Conservation (phyloP, 1,140 invertebrate species). For the Notospermus geniculatus region DNA sequence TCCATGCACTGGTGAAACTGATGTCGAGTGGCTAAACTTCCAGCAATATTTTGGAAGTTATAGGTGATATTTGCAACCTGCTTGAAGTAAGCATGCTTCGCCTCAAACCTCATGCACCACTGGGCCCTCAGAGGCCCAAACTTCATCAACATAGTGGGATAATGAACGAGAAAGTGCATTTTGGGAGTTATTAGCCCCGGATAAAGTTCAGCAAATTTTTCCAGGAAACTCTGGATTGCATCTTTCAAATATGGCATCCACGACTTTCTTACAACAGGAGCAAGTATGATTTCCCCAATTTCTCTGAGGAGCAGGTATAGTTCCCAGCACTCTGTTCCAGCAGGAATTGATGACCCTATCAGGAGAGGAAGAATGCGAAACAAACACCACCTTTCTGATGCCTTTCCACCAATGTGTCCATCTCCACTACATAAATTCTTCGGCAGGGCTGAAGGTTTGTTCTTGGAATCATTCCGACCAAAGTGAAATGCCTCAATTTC, state of each 20-base stretch:
- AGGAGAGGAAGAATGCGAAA: not conserved
- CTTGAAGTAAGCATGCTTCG: not conserved
- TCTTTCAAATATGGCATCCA: not conserved
- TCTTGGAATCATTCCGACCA: not conserved
- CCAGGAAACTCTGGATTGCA: not conserved
- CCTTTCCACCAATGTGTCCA: not conserved
- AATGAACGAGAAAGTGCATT: not conserved
- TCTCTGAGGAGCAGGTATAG: not conserved
- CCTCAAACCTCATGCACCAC: constrained; percentile 1
- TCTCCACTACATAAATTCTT: not conserved
- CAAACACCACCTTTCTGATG: not conserved
- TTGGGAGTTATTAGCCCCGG: not conserved
- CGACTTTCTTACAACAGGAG: not conserved
- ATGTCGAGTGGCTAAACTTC: not conserved
- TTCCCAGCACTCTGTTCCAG: not conserved
- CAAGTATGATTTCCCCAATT: not conserved
- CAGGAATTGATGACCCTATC: not conserved
- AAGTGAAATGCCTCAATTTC: not conserved
- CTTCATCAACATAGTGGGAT: not conserved
- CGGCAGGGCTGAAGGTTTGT: not conserved
- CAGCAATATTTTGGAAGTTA: not conserved
- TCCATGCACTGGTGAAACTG: not conserved
- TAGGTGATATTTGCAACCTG: not conserved
- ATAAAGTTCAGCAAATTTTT: not conserved
- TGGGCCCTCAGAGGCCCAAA: not conserved